phyloP scores from a whole-genome alignment of 2,888 invertebrate genomes.

The Empis livida region DNA sequence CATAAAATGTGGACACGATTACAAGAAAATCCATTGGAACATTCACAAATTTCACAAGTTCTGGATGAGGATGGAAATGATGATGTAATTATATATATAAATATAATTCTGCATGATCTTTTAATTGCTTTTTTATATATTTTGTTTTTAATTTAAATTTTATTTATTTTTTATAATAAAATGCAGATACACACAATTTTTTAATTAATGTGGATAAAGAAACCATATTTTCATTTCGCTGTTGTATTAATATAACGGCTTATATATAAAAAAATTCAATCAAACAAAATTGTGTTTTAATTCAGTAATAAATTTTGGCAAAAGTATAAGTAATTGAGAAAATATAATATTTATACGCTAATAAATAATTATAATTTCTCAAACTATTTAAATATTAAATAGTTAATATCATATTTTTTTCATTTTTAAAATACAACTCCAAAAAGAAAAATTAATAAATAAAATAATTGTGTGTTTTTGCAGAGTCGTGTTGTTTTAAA shows the following conservation, averaged over 20 bases:
- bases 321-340: too few relatives aligned
- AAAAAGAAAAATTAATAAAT: conserved; percentile 1
- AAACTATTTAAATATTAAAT: too few relatives aligned
- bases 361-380: too few relatives aligned
- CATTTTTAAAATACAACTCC: not conserved
- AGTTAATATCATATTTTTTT: too few relatives aligned
- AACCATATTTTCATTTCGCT: too few relatives aligned
- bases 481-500: conserved; percentile 50
- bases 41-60: conserved; percentile 42
- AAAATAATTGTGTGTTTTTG: conserved; percentile 28
- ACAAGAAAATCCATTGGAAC: conserved; percentile 62
- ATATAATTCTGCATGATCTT: too few relatives aligned
- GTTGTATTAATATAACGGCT: not conserved
- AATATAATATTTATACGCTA: too few relatives aligned
- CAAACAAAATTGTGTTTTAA: too few relatives aligned
- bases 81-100: conserved; percentile 28
- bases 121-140: not conserved
- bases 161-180: conserved; percentile 5
- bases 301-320: too few relatives aligned
- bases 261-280: not conserved
- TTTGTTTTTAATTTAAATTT: not conserved
- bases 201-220: not conserved
- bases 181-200: conserved; percentile 10
- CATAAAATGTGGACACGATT: conserved; percentile 84
- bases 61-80: conserved; percentile 59